Conservation (phyloP, 2,113 vertebrate species). For the Camelus bactrianus region DNA sequence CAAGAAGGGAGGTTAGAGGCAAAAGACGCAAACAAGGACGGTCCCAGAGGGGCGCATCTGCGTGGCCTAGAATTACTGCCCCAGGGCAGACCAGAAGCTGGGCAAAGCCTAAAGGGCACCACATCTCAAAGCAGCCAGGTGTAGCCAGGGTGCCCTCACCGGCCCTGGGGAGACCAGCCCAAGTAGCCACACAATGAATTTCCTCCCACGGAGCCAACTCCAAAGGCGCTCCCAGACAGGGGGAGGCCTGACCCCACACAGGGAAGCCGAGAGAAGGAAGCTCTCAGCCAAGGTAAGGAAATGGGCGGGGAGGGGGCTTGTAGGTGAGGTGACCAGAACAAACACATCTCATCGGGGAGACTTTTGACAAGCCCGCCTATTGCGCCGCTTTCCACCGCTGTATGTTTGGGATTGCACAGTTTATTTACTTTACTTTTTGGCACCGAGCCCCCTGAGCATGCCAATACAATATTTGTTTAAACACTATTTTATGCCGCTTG, state of each 20-base stretch:
- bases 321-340: slow-evolving; percentile 80
- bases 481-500: slow-evolving; percentile 87
- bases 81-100: neutral
- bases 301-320: slow-evolving; percentile 28
- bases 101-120: neutral
- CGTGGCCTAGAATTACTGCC: neutral
- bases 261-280: neutral
- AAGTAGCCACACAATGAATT: neutral
- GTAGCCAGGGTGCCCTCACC: neutral
- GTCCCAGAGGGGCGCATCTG: neutral
- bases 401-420: slow-evolving; percentile 90
- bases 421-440: slow-evolving; percentile 91
- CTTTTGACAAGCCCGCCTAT: slow-evolving; percentile 81
- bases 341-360: slow-evolving; percentile 80
- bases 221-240: neutral
- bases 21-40: neutral
- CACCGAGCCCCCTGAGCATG: slow-evolving; percentile 84
- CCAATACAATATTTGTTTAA: slow-evolving; percentile 91
- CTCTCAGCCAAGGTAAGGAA: slow-evolving; percentile 61
- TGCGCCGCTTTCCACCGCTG: slow-evolving; percentile 76
- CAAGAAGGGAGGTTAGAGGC: neutral
- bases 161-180: neutral
- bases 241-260: neutral
- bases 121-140: neutral
- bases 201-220: neutral